phyloP scores from a whole-genome alignment of 2,888 invertebrate species.

The Drosophila setosimentum region DNA sequence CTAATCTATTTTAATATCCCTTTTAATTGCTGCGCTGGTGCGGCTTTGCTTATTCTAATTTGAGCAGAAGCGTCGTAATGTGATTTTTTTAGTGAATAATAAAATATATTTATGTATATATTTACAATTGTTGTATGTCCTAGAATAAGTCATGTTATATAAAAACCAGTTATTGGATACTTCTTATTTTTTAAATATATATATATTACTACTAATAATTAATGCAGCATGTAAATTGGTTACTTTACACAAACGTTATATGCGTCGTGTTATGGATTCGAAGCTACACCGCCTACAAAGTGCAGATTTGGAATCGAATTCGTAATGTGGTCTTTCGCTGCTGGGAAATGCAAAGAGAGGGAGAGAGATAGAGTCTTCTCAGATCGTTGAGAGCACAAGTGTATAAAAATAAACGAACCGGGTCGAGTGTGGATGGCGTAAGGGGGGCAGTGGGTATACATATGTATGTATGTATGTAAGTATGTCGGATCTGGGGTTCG shows the following conservation, averaged over 20 bases:
- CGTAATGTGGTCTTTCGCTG: neutral
- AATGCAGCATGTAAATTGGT: neutral
- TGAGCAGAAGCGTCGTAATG: neutral
- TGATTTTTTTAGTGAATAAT: neutral
- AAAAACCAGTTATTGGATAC: neutral
- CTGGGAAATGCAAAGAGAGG: conserved; percentile 11
- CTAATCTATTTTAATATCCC: neutral
- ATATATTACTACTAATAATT: neutral
- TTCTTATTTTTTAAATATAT: accelerated
- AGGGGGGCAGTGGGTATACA: neutral
- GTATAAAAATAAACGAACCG: conserved; percentile 59
- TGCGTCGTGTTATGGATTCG: neutral
- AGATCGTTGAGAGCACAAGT: conserved; percentile 40
- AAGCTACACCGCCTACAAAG: neutral
- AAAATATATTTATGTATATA: neutral
- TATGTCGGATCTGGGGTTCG: conserved; percentile 30
- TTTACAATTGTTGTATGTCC: neutral
- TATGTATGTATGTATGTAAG: neutral
- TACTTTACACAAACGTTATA: neutral
- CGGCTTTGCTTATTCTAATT: neutral
- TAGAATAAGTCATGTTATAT: neutral
- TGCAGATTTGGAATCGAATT: neutral
- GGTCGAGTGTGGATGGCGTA: conserved; percentile 13
- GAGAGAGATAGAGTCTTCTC: conserved; percentile 8
- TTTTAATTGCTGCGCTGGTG: neutral